phyloP scores from a whole-genome alignment of 1,140 invertebrate species.

The Homarus americanus region DNA sequence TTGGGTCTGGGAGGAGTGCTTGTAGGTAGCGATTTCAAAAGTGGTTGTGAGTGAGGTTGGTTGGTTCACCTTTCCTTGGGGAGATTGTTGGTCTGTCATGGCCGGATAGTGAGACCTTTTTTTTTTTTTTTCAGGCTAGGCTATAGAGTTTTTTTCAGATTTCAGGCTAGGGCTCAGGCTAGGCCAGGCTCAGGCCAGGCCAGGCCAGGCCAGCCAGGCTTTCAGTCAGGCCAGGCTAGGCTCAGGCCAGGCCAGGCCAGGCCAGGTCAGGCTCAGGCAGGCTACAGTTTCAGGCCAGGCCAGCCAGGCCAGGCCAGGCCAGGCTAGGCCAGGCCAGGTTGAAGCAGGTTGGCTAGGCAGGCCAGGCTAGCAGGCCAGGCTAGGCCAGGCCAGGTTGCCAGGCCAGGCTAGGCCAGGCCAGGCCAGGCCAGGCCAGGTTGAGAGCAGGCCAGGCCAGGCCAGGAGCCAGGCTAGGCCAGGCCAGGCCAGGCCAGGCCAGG shows the following conservation, averaged over 20 bases:
- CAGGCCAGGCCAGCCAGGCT: too few relatives aligned
- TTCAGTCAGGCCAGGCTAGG: too few relatives aligned
- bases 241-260: too few relatives aligned
- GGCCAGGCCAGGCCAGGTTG: conserved; percentile 1
- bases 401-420: conserved; percentile 24
- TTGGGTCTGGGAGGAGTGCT: conserved; percentile 69
- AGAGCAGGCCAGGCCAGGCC: background rate
- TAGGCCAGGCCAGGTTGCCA: conserved; percentile 1
- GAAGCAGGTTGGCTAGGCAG: too few relatives aligned
- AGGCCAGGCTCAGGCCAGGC: too few relatives aligned
- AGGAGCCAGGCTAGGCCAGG: conserved; percentile 1
- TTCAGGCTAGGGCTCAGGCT: conserved; percentile 65
- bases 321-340: too few relatives aligned
- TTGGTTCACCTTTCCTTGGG: conserved; percentile 59
- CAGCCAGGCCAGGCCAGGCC: too few relatives aligned
- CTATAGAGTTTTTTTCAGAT: conserved; percentile 75
- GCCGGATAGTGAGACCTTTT: background rate
- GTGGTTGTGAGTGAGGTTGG: conserved; percentile 72
- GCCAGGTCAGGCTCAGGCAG: too few relatives aligned
- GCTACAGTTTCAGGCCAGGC: too few relatives aligned
- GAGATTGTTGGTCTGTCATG: background rate
- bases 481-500: conserved; percentile 32
- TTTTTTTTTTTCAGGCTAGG: too few relatives aligned
- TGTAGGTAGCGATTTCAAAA: conserved; percentile 66
- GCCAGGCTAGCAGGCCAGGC: too few relatives aligned